Percentiles rank a stretch among this genome's conserved stretches.
These are phyloP conservation scores for Ochlodes sylvanus DNA, from an alignment of 2,888 invertebrate species.

Conservation along the genomic window DNA sequence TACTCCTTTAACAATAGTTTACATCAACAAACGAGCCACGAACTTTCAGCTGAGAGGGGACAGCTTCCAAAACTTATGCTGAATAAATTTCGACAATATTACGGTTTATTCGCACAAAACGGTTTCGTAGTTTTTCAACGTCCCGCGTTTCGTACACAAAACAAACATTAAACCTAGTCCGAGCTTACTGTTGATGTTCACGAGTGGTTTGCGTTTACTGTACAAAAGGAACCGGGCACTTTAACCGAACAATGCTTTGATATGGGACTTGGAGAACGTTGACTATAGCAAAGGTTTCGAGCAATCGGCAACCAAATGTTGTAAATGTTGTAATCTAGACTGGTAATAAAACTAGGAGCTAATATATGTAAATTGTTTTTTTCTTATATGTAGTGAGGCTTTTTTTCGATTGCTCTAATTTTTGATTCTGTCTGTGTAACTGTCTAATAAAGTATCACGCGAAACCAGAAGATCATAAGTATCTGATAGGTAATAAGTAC, in stretches of 20 bases:
- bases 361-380: too few relatives aligned
- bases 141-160: not conserved
- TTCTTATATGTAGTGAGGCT: too few relatives aligned
- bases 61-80: not conserved
- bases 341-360: too few relatives aligned
- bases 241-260: slow-evolving; percentile 1
- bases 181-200: slow-evolving; percentile 11
- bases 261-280: not conserved
- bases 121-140: slow-evolving; percentile 14
- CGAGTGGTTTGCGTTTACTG: slow-evolving; percentile 9
- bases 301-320: too few relatives aligned
- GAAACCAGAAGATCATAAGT: too few relatives aligned
- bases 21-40: not conserved
- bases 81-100: slow-evolving; percentile 10
- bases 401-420: too few relatives aligned
- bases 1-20: too few relatives aligned
- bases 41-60: not conserved
- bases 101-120: not conserved
- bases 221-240: slow-evolving; percentile 33
- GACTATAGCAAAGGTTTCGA: too few relatives aligned
- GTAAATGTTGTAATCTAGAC: too few relatives aligned
- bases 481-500: too few relatives aligned
- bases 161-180: not conserved
- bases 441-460: too few relatives aligned
- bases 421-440: too few relatives aligned